A percentile compares a stretch with the other conserved stretches of the same genome.
These are phyloP conservation scores for Augochlorella aurata DNA, from an alignment of 2,888 invertebrate species.

Conservation along the genomic window DNA sequence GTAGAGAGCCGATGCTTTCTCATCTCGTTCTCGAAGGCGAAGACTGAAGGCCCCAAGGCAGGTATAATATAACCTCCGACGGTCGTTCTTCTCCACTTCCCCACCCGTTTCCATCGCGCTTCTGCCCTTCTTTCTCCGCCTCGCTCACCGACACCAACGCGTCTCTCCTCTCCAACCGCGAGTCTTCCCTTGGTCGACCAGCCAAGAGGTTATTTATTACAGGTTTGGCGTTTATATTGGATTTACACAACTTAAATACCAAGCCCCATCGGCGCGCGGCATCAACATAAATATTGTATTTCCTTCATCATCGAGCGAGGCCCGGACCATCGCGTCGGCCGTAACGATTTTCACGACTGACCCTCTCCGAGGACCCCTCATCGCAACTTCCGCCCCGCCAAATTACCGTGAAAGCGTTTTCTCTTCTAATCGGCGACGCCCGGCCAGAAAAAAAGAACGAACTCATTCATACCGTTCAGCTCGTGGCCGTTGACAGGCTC, in stretches of 20 bases:
- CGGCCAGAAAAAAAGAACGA: background rate
- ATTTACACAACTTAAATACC: slow-evolving; percentile 81
- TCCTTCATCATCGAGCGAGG: slow-evolving; percentile 40
- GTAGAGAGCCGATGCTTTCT: slow-evolving; percentile 70
- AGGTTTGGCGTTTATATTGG: slow-evolving; percentile 80
- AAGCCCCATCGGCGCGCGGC: slow-evolving; percentile 73
- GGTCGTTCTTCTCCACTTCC: slow-evolving; percentile 46
- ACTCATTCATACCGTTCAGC: background rate
- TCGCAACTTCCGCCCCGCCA: slow-evolving; percentile 26
- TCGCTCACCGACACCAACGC: background rate
- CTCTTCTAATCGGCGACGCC: slow-evolving; percentile 37
- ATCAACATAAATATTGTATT: slow-evolving; percentile 79
- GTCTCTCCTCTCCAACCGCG: slow-evolving; percentile 36
- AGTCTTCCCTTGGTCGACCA: slow-evolving; percentile 60
- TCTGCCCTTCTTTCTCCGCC: slow-evolving; percentile 45
- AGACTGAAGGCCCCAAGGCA: slow-evolving; percentile 75
- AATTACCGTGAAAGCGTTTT: slow-evolving; percentile 36
- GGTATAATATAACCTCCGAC: slow-evolving; percentile 77
- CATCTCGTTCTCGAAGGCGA: slow-evolving; percentile 78
- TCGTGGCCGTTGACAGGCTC: background rate
- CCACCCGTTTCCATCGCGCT: slow-evolving; percentile 29
- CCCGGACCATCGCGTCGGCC: slow-evolving; percentile 21
- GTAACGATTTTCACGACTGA: slow-evolving; percentile 32
- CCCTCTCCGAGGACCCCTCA: background rate
- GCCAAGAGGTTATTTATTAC: slow-evolving; percentile 80